Evolutionary conservation across 64 coral and sea anemone genomes (phyloP), one percentile per base, ranked within the genome.

Genomic region (Porites lutea): DNA sequence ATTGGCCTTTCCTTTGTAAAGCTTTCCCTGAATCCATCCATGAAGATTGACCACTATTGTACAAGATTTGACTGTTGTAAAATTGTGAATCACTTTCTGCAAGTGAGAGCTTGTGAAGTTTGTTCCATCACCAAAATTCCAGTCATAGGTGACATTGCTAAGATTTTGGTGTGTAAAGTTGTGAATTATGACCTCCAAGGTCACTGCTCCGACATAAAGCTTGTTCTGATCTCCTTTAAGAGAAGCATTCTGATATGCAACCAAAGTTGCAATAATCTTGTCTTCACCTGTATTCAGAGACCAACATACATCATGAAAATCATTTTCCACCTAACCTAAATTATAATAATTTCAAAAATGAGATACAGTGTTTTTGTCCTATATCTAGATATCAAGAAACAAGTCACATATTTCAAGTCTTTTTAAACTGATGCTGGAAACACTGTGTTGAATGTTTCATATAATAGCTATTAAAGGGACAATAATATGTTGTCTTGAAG

Each of bases 91-190:
- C 77, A 90, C 10, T 43, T 57, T 45, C 12, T 55, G 43, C 13
- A 69, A 54, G 3, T 72, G 19, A 49, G 58, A 80, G 55, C 53
- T 59, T 52, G 10, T 6, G 8, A 79, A 12, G 18, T 21, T 0
- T 27, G 49, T 23, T 12, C 88, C 48, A 55, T 90, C 88, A 71
- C 76, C 63, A 50, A 90, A 90, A 22, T 71, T 8, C 88, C 88
- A 90, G 20, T n/a, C 9, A 43, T 44, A 90, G 12, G 13, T 55
- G 13, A 82, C 53, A 4, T 50, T 50, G 5, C 16, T 15, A 48
- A 50, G 48, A 11, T 59, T 20, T 6, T 54, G 3, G 7, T 60
- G 74, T 22, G 44, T 0, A 74, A 88, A 88, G 52, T 82, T 78
- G 53, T 81, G 63, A 10, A 90, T 48, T 3, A 4, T 79, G 43